Evolutionary conservation across 2,113 vertebrate genomes (phyloP).

Genomic region (Dromaius novaehollandiae): DNA sequence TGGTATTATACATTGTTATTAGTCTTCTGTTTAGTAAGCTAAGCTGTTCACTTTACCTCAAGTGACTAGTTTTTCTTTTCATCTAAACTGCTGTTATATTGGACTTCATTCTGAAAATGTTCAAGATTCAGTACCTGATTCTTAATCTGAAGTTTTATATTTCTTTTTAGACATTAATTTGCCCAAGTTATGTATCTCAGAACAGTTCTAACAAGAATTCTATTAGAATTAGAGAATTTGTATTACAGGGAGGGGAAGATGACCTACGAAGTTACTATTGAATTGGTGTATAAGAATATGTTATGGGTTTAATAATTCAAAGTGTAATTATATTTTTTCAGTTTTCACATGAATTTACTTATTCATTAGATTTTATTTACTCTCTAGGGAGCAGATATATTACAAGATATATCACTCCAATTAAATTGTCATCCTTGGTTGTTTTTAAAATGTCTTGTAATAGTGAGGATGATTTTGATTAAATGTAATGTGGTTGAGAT

Average conservation of each 20-base stretch:
- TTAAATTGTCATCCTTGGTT: neutral
- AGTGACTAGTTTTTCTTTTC: neutral
- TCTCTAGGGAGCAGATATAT: neutral
- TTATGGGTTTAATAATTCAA: neutral
- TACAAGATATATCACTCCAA: neutral
- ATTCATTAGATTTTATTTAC: neutral
- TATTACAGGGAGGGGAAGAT: neutral
- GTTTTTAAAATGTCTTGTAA: neutral
- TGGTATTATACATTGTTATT: neutral
- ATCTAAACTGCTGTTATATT: neutral
- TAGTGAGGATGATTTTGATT: neutral
- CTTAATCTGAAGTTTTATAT: neutral
- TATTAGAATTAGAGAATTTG: neutral
- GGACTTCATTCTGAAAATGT: neutral
- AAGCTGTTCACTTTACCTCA: neutral
- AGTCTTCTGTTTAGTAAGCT: neutral
- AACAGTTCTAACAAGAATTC: neutral
- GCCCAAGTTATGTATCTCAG: accelerated
- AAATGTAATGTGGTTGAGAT: neutral
- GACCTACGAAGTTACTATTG: neutral
- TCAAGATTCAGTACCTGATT: neutral
- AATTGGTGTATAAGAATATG: neutral
- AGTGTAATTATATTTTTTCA: neutral
- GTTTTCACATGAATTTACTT: neutral
- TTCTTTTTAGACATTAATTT: neutral